These are phyloP conservation scores for Lamellibrachia satsuma DNA, from an alignment of 2,888 invertebrate genomes.

Conservation along the genomic window DNA sequence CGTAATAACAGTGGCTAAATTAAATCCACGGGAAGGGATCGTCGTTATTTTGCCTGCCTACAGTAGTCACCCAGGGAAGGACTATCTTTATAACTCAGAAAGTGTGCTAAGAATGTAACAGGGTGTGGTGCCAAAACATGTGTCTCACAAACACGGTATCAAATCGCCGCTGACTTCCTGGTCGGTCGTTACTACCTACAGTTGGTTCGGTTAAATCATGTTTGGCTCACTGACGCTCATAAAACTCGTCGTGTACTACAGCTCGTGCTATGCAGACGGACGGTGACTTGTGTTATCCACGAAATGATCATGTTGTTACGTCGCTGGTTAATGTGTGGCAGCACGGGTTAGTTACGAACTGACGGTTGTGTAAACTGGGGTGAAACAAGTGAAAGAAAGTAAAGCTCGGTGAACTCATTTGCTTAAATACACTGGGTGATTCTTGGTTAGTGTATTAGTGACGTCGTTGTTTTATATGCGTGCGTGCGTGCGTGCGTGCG, in stretches of 20 bases:
- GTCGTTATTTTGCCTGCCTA: no score
- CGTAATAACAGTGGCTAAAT: no score
- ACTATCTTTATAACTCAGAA: background rate
- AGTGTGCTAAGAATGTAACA: background rate
- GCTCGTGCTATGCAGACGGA: background rate
- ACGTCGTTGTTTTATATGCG: no score
- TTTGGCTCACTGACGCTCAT: background rate
- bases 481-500: no score
- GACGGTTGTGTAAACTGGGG: background rate
- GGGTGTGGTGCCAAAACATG: background rate
- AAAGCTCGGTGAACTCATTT: background rate
- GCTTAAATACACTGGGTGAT: no score
- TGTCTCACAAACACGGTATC: conserved; percentile 8
- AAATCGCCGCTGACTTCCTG: background rate
- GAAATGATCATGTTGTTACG: background rate
- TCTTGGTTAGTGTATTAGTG: no score
- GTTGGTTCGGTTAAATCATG: background rate
- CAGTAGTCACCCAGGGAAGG: no score
- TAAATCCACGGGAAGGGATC: no score
- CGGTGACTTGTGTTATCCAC: background rate
- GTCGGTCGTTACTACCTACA: background rate
- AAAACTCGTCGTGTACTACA: background rate
- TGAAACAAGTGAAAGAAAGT: background rate
- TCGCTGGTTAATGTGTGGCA: background rate
- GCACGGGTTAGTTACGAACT: background rate